Percentiles rank a stretch among this genome's conserved stretches.
These are phyloP conservation scores for Philotrypesis tridentata DNA, from an alignment of 1,140 invertebrate genomes.

Conservation along the genomic window DNA sequence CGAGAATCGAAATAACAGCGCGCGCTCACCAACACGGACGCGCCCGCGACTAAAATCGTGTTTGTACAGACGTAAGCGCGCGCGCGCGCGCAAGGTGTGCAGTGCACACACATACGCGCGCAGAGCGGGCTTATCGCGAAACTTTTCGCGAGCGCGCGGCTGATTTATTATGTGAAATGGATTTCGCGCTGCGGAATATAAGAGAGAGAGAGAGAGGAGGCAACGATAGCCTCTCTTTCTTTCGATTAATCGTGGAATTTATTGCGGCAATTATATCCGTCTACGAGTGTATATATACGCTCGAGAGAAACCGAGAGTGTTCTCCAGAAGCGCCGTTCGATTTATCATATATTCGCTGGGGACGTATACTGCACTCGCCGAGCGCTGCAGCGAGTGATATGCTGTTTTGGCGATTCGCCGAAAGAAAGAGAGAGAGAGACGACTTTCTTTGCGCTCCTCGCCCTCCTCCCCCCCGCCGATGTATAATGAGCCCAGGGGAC, in stretches of 20 bases:
- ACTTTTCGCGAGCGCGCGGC: constrained; percentile 44
- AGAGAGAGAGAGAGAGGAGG: constrained; percentile 50
- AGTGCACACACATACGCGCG: no score
- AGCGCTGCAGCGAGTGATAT: constrained; percentile 31
- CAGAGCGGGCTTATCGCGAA: constrained; percentile 54
- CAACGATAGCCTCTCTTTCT: constrained; percentile 52
- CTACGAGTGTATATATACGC: constrained; percentile 64
- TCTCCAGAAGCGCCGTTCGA: constrained; percentile 4
- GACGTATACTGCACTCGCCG: constrained; percentile 9
- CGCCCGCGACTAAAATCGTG: not conserved
- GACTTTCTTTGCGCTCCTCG: constrained; percentile 34
- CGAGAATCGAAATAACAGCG: not conserved
- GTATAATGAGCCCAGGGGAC: constrained; percentile 16
- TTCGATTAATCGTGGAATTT: constrained; percentile 65
- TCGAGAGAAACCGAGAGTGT: constrained; percentile 45
- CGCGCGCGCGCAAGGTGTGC: not conserved
- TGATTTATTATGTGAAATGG: constrained; percentile 66
- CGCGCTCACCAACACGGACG: no score
- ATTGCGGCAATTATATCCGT: constrained; percentile 64
- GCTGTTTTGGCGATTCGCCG: constrained; percentile 25
- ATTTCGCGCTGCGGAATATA: constrained; percentile 54
- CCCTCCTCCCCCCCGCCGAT: no score
- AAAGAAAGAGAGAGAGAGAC: constrained; percentile 6
- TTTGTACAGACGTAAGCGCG: not conserved
- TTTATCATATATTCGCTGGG: constrained; percentile 37